Evolutionary conservation across 2,113 vertebrate genomes (phyloP).

Genomic region (Melanostigma gelatinosum): DNA sequence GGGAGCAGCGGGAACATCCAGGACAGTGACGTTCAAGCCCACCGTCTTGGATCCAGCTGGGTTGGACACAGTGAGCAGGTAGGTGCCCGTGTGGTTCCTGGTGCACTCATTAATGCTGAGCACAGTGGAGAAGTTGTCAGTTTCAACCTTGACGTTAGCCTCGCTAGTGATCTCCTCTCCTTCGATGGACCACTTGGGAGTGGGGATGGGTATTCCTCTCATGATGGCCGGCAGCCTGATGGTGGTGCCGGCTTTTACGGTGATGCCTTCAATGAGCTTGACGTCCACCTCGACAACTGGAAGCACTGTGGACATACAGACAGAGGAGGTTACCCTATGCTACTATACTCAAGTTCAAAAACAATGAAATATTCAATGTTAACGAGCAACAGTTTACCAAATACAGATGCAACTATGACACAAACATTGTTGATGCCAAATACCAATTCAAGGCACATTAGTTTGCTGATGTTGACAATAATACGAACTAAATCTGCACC

Average conservation of each 20-base stretch:
- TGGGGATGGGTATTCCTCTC: constrained; percentile 93
- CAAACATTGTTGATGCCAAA: not conserved
- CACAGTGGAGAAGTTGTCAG: constrained; percentile 92
- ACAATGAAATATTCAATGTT: not conserved
- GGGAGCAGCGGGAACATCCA: constrained; percentile 96
- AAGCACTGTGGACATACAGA: constrained; percentile 84
- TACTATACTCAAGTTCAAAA: not conserved
- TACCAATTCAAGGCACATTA: not conserved
- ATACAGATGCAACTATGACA: too few relatives aligned
- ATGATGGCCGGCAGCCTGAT: constrained; percentile 96
- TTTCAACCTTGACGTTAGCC: constrained; percentile 92
- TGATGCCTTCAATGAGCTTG: constrained; percentile 96
- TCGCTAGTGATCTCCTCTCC: constrained; percentile 89
- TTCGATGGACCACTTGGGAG: constrained; percentile 93
- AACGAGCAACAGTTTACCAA: not conserved
- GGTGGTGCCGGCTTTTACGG: constrained; percentile 95
- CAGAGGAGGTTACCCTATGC: constrained; percentile 1
- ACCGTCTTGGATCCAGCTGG: constrained; percentile 93
- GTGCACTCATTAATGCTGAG: constrained; percentile 94
- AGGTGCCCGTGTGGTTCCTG: constrained; percentile 93
- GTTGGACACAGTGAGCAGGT: constrained; percentile 96
- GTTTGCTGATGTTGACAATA: not conserved
- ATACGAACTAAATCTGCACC: not conserved
- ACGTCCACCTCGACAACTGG: constrained; percentile 94
- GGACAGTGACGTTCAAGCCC: constrained; percentile 90